These are phyloP conservation scores for Dione vanillae DNA, from an alignment of 2,888 invertebrate species.

Conservation along the genomic window DNA sequence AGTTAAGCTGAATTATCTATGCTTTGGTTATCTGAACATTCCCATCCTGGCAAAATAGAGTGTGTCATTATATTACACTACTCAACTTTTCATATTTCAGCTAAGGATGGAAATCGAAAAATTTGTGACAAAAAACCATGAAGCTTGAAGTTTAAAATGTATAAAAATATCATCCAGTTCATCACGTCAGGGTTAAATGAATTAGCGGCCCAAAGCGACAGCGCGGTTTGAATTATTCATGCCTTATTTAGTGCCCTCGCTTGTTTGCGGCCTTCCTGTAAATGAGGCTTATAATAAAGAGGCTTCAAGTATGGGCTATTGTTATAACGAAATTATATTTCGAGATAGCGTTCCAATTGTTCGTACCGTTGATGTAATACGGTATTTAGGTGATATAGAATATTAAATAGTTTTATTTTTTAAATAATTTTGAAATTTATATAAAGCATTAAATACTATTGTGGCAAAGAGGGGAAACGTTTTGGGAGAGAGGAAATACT, in stretches of 20 bases:
- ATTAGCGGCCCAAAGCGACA: conserved; percentile 28
- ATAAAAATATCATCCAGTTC: neutral
- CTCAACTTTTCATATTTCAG: no score
- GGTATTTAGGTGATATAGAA: neutral
- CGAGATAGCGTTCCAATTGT: conserved; percentile 6
- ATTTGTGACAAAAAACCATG: no score
- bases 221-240: conserved; percentile 30
- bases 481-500: no score
- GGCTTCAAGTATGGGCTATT: conserved; percentile 10
- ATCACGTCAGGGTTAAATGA: conserved; percentile 27
- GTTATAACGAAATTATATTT: conserved; percentile 20
- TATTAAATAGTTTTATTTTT: no score
- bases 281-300: conserved; percentile 28
- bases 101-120: no score
- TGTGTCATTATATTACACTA: no score
- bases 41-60: no score
- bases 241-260: conserved; percentile 20
- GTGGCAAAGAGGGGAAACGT: neutral
- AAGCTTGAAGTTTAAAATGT: neutral
- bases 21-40: no score
- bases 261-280: conserved; percentile 26
- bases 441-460: no score
- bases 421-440: neutral
- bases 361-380: neutral
- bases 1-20: no score